Conservation (phyloP, 2,113 vertebrate genomes). For the Poicephalus gulielmi region DNA sequence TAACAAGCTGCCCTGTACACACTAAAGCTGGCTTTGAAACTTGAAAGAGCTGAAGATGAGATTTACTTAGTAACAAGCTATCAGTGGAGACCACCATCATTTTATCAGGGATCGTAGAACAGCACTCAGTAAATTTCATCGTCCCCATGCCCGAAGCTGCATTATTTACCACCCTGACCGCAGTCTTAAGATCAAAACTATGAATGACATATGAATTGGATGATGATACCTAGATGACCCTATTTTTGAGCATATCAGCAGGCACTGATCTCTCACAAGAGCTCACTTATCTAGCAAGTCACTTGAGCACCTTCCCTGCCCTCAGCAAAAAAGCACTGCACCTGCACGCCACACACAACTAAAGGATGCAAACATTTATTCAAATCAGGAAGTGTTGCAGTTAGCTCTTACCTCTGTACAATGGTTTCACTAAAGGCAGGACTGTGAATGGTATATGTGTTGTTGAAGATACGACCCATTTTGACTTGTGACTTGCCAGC, state of each 20-base stretch:
- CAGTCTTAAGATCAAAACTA: not conserved
- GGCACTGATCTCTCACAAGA: not conserved
- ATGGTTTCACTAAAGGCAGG: not conserved
- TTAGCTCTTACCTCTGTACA: not conserved
- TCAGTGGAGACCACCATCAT: not conserved
- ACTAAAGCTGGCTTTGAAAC: not conserved
- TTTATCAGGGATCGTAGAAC: not conserved
- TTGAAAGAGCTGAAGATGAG: not conserved
- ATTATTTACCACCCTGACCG: not conserved
- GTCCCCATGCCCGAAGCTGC: not conserved
- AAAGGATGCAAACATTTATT: not conserved
- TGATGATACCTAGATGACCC: rapidly evolving
- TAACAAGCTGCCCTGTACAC: not conserved
- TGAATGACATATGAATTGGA: not conserved
- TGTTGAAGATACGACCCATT: not conserved
- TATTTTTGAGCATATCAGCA: not conserved
- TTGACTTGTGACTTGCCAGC: not conserved
- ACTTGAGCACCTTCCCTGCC: not conserved
- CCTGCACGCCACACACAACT: not conserved
- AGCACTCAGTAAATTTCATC: not conserved
- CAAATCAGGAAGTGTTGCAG: not conserved
- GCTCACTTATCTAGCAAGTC: not conserved
- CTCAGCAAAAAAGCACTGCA: not conserved
- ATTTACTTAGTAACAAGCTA: not conserved
- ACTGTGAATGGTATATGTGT: not conserved